Base-by-base conservation (phyloP, 2,888 invertebrate genomes). In the Sphaeridia pumilis region DNA sequence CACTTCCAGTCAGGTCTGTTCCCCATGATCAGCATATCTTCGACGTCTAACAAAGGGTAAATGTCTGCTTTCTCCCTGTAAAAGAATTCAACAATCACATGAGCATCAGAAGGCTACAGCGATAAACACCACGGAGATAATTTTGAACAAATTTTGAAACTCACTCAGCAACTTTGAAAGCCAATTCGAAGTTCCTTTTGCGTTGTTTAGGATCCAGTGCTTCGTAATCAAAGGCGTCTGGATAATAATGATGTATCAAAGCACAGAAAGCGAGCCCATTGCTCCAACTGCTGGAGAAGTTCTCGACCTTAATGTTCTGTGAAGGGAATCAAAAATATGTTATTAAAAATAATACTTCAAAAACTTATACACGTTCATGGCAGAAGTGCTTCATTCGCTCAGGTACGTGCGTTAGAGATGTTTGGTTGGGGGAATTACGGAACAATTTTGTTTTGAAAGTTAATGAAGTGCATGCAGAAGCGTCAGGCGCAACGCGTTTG, bases 241-340 rank as follows among this genome's bases (percentile, higher is more conserved):
- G 95, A 74, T 85, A 82, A 78, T 94, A 97, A 77, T 94, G 94
- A 76, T 98, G 97, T 70, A 97, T 82, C 68, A 98, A 81, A 69
- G 97, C 97, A 76, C 95, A 97, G 79, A 98, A 98, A 66, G 94
- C 97, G 77, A 97, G 79, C 70, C 97, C 98, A 76, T 95, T 88
- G 76, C 87, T 87, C 97, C 97, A 98, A 76, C 88, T 87, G 73
- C 87, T 86, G 69, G 95, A 95, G 79, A 97, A 97, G 79, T 98
- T 97, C 71, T 87, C 89, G 78, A 98, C 82, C 78, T 89, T 85
- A 72, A 97, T 84, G 80, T 90, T 88, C 93, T 94, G 76, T 5
- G 66, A 48, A 38, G 43, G 21, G 27, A 27, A n/a, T n/a, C n/a
- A n/a, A n/a, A n/a, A n/a, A n/a, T n/a, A n/a, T n/a, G n/a, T n/a